These are phyloP conservation scores for Myotis lucifugus DNA, from an alignment of 2,113 vertebrate genomes.

Conservation along the genomic window DNA sequence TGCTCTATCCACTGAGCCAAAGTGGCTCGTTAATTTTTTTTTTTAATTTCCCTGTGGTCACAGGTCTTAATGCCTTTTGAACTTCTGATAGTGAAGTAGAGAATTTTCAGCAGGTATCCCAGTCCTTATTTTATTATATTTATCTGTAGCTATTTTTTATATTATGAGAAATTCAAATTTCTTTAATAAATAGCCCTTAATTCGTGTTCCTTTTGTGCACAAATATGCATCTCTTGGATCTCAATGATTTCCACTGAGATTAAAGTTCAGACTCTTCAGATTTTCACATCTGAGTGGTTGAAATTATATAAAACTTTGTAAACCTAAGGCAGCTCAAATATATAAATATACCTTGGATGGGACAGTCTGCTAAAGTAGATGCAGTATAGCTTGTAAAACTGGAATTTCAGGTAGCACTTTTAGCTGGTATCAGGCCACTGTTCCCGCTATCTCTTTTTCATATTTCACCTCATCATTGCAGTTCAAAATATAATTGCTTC, in stretches of 20 bases:
- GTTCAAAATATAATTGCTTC: neutral
- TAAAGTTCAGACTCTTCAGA: slow-evolving; percentile 29
- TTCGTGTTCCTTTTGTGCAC: neutral
- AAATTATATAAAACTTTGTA: slow-evolving; percentile 7
- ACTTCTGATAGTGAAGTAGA: slow-evolving; percentile 35
- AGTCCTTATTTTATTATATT: slow-evolving; percentile 29
- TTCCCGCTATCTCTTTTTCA: neutral
- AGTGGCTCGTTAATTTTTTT: neutral
- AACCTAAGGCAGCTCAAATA: neutral
- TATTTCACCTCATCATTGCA: neutral
- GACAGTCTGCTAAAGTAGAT: neutral
- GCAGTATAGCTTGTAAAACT: neutral
- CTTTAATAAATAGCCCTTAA: slow-evolving; percentile 45
- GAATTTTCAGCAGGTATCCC: neutral
- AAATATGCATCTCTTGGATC: neutral
- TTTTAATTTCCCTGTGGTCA: slow-evolving; percentile 10
- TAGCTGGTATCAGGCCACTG: neutral
- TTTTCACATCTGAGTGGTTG: neutral
- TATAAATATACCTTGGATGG: neutral
- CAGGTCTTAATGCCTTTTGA: slow-evolving; percentile 34
- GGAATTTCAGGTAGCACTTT: neutral
- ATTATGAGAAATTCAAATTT: slow-evolving; percentile 49
- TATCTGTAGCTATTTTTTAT: slow-evolving; percentile 44
- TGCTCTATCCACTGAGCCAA: too few species aligned
- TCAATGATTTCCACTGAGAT: slow-evolving; percentile 17